Percentiles rank a stretch among this genome's conserved stretches.
Conservation (phyloP, 2,888 invertebrate species). For the Mantis religiosa region DNA sequence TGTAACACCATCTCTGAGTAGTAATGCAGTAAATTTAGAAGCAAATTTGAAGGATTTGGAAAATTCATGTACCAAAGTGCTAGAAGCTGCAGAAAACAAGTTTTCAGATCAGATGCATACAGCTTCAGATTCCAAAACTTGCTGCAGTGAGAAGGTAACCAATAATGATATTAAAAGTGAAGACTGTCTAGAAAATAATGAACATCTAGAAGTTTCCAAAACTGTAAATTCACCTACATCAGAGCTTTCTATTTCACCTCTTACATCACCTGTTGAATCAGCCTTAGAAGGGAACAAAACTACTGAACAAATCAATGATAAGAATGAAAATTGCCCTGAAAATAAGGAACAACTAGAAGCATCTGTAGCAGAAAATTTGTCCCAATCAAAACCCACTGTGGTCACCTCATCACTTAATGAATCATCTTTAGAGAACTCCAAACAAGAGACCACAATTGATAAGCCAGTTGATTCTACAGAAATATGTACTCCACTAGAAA, state of each 20-base stretch:
- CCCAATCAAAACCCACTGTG: not conserved
- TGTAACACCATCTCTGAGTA: not conserved
- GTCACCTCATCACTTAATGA: not conserved
- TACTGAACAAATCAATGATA: not conserved
- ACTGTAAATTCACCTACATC: not conserved
- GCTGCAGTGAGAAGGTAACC: not conserved
- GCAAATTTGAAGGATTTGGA: not conserved
- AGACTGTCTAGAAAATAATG: not conserved
- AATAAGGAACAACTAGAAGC: not conserved
- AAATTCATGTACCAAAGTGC: not conserved
- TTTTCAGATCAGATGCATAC: not conserved
- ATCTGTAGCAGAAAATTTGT: not conserved
- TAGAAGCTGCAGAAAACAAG: not conserved
- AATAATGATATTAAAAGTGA: not conserved
- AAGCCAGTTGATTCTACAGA: not conserved
- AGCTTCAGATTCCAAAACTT: not conserved
- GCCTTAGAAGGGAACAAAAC: not conserved
- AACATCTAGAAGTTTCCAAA: not conserved
- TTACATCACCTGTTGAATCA: not conserved
- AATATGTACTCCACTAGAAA: not conserved
- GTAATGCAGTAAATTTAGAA: not conserved
- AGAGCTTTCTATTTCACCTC: not conserved
- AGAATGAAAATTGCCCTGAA: not conserved
- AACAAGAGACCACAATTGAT: not conserved
- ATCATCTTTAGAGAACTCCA: not conserved